Evolutionary conservation across 2,113 vertebrate species (phyloP).

Genomic region (Dicerorhinus sumatrensis): DNA sequence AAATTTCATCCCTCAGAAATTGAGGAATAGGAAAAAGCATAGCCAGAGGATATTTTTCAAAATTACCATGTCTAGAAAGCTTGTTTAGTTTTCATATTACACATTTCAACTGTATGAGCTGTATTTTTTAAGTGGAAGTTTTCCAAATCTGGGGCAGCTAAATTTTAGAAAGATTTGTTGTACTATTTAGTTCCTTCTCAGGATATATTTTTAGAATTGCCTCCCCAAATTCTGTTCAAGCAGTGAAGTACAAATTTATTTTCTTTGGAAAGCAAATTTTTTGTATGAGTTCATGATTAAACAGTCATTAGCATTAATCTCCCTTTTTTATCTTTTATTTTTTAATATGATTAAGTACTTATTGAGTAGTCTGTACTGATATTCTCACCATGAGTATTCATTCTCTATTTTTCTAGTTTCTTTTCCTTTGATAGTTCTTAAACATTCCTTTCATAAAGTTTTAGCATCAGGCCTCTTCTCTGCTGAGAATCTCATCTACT

Average conservation of each 20-base stretch:
- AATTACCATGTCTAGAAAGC: slow-evolving; percentile 31
- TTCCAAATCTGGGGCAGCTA: neutral
- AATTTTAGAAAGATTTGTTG: slow-evolving; percentile 56
- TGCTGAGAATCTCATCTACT: neutral
- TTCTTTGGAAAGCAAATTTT: slow-evolving; percentile 49
- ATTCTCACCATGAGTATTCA: neutral
- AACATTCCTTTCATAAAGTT: neutral
- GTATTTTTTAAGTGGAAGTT: slow-evolving; percentile 16
- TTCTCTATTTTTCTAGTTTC: neutral
- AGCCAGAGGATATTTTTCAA: slow-evolving; percentile 1
- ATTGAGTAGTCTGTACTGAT: neutral
- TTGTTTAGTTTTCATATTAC: neutral
- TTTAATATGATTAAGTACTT: neutral
- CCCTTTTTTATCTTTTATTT: slow-evolving; percentile 24
- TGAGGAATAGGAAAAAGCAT: neutral
- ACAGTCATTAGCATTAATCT: neutral
- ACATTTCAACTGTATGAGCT: slow-evolving; percentile 12
- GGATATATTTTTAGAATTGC: slow-evolving; percentile 61
- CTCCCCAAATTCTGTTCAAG: slow-evolving; percentile 37
- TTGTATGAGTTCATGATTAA: neutral
- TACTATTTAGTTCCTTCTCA: slow-evolving; percentile 43
- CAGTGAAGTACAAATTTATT: slow-evolving; percentile 16
- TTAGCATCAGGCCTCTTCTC: neutral
- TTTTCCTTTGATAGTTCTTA: slow-evolving; percentile 30
- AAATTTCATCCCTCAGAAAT: slow-evolving; percentile 37